These are phyloP conservation scores for Morelia viridis DNA, from an alignment of 2,797 vertebrate genomes.

Conservation along the genomic window DNA sequence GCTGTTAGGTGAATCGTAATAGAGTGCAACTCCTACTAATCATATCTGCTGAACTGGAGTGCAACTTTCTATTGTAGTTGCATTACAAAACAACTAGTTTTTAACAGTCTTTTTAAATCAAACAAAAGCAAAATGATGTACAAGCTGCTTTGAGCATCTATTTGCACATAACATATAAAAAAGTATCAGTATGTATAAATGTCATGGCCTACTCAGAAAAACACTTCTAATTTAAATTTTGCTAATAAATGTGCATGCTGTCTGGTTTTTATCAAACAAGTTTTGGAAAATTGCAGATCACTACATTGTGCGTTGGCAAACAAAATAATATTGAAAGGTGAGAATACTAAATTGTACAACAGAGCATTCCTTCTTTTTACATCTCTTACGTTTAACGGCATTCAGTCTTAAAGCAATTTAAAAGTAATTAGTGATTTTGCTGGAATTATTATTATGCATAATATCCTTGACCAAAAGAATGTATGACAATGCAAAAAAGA, in stretches of 20 bases:
- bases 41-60: neutral
- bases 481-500: neutral
- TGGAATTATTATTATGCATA: neutral
- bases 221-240: neutral
- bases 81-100: neutral
- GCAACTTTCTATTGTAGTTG: neutral
- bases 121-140: neutral
- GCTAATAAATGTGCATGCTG: neutral
- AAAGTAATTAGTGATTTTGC: neutral
- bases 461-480: neutral
- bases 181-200: neutral
- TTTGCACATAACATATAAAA: neutral
- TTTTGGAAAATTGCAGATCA: neutral
- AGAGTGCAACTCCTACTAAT: neutral
- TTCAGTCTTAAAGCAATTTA: neutral
- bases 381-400: neutral
- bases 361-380: conserved; percentile 9
- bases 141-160: neutral
- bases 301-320: neutral
- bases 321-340: conserved; percentile 1
- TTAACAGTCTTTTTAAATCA: neutral
- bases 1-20: neutral
- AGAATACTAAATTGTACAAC: neutral
- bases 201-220: neutral
- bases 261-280: neutral